A percentile compares a stretch with the other conserved stretches of the same genome.
Evolutionary conservation across 2,888 invertebrate genomes (phyloP).

Genomic region (Erannis defoliaria): DNA sequence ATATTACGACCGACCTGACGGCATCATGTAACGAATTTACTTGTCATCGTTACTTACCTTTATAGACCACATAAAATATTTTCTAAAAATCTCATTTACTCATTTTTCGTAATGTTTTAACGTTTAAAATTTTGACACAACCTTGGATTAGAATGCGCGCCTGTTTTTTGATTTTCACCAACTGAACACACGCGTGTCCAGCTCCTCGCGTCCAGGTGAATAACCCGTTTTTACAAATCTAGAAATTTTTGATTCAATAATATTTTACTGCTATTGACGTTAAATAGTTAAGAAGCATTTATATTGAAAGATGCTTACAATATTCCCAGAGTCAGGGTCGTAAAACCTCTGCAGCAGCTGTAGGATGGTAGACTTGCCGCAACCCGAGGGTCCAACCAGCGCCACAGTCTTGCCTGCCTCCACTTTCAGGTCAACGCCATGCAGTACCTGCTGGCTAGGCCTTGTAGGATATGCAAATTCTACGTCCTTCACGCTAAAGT

Average conservation of each 20-base stretch:
- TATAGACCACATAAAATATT: not conserved
- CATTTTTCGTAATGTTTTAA: not conserved
- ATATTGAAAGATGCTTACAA: conserved; percentile 53
- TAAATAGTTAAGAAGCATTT: not conserved
- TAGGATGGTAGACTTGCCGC: conserved; percentile 93
- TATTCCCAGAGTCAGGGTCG: conserved; percentile 89
- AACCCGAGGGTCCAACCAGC: conserved; percentile 91
- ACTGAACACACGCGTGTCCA: no score
- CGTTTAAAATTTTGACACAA: no score
- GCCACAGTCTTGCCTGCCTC: conserved; percentile 92
- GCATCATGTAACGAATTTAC: not conserved
- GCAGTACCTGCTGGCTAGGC: conserved; percentile 89
- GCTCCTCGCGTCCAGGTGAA: no score
- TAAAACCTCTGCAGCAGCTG: conserved; percentile 93
- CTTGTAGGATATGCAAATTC: conserved; percentile 94
- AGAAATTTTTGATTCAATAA: no score
- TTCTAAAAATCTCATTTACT: not conserved
- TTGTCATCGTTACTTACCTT: not conserved
- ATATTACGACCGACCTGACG: not conserved
- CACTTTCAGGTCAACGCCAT: conserved; percentile 88
- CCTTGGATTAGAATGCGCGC: no score
- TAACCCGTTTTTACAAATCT: no score
- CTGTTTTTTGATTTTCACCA: no score
- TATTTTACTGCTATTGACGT: not conserved
- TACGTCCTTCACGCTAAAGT: conserved; percentile 89